phyloP scores from a whole-genome alignment of 2,888 invertebrate genomes.

The Bruchidius siliquastri region DNA sequence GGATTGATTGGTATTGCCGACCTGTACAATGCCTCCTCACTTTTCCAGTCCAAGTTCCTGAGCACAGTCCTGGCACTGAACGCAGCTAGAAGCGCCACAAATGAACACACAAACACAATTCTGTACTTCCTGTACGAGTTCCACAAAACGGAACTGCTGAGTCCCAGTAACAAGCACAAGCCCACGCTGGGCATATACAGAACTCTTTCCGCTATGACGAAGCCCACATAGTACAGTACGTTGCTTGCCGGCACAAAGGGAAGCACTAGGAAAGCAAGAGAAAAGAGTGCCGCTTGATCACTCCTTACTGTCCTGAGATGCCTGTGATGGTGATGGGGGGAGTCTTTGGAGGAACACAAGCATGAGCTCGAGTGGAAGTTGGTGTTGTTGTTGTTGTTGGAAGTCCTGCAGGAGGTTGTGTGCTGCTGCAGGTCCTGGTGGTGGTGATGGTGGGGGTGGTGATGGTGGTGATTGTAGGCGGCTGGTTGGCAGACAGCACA shows the following conservation, averaged over 20 bases:
- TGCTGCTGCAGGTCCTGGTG: constrained; percentile 54
- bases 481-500: constrained; percentile 68
- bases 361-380: constrained; percentile 52
- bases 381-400: constrained; percentile 67
- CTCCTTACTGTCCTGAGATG: constrained; percentile 13
- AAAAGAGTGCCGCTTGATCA: constrained; percentile 42
- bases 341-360: constrained; percentile 22
- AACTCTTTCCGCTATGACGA: constrained; percentile 94
- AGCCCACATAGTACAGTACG: constrained; percentile 95
- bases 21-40: constrained; percentile 88
- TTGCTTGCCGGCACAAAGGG: constrained; percentile 96
- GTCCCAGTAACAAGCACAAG: constrained; percentile 81
- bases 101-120: constrained; percentile 48
- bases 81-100: constrained; percentile 58
- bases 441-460: constrained; percentile 59
- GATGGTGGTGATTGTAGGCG: constrained; percentile 52
- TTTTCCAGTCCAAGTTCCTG: constrained; percentile 86
- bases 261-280: constrained; percentile 74
- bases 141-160: constrained; percentile 62
- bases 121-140: constrained; percentile 32
- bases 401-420: constrained; percentile 63
- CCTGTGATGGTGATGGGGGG: constrained; percentile 2
- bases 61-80: constrained; percentile 73
- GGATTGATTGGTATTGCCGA: constrained; percentile 91
- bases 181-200: constrained; percentile 96